Base-by-base conservation (phyloP, 2,797 vertebrate species). In the Bovichtus diacanthus region DNA sequence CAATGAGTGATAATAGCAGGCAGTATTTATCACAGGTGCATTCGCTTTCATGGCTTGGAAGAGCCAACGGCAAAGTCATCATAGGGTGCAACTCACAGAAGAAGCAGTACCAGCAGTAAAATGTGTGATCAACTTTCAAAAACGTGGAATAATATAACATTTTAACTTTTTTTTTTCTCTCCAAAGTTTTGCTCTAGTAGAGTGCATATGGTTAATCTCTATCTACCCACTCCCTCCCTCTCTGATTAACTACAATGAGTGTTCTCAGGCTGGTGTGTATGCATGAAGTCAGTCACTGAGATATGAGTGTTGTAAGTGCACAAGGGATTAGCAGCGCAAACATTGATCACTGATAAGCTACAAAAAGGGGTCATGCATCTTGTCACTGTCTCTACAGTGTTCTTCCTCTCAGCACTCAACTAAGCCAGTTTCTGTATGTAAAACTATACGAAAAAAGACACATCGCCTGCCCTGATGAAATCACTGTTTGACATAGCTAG, bases 401-500 rank as follows among this genome's bases (percentile, higher is more conserved):
- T 86, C 54, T 73, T 80, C 55, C 78, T 80, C 86, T 66, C 74
- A 51, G 56, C 73, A 61, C 86, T 87, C 49, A 55, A 39, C 64
- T 59, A 36, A 86, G 44, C 58, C 46, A 6, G 38, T 60, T 72
- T 80, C 63, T 78, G 23, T 50, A 49, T 75, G 74, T 72, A 80
- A 83, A 85, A 76, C 85, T 86, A 80, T 60, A 50, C 44, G 53
- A 31, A 81, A 68, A 89, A 87, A 88, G 71, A 90, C 62, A 76
- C 46, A 82, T 75, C 55, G 49, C 73, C 76, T 78, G 68, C 62
- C 34, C 23, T 63, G 71, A 74, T 82, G 81, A 92, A 94, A 93
- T 92, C 90, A 78, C 78, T 86, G 83, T 92, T 92, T 94, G 92
- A 94, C 92, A 92, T 64, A 74, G 90, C 82, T 59, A 74, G 88